Evolutionary conservation across 1,140 invertebrate species (phyloP).

Genomic region (Lasaia peninsularis): DNA sequence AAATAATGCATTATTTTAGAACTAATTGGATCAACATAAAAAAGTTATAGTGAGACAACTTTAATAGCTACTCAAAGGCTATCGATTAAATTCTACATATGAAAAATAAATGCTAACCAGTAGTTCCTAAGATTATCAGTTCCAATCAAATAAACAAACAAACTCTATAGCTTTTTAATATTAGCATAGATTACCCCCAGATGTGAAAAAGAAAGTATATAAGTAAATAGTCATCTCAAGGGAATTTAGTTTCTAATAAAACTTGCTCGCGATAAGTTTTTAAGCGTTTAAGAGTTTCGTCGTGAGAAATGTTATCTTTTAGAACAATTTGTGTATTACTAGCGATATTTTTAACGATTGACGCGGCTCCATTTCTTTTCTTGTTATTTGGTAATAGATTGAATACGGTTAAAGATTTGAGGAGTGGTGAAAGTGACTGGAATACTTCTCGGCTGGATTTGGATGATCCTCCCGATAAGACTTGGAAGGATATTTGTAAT

Average conservation of each 20-base stretch:
- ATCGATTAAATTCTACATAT: no score
- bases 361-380: background rate
- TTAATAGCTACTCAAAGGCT: no score
- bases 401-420: background rate
- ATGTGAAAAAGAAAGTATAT: background rate
- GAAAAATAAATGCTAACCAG: no score
- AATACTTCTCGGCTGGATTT: background rate
- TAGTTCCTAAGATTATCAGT: no score
- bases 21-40: no score
- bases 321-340: background rate
- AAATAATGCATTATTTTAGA: no score
- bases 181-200: background rate
- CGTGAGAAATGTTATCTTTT: background rate
- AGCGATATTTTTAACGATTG: background rate
- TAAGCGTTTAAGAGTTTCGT: background rate
- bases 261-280: background rate
- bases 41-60: no score
- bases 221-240: background rate
- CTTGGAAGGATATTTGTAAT: slow-evolving; percentile 1
- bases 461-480: background rate
- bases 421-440: background rate
- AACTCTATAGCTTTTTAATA: background rate
- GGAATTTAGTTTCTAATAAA: background rate
- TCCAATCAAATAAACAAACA: no score
- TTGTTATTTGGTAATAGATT: background rate